Base-by-base conservation (phyloP, 2,113 vertebrate species). In the Lethenteron camtschaticum region DNA sequence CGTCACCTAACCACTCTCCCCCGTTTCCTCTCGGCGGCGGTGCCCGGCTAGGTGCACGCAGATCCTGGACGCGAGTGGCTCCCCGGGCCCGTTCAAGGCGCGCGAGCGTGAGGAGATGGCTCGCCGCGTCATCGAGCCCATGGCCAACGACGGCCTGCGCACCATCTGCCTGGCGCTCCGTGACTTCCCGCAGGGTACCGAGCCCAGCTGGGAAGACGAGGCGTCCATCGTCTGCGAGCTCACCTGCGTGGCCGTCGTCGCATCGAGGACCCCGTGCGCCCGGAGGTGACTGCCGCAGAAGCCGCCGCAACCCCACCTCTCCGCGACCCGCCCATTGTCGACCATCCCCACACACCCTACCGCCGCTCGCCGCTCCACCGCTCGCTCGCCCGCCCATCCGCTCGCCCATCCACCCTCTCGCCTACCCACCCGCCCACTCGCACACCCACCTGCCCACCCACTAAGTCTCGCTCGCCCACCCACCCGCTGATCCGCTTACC, bases 21-120 rank as follows among this genome's bases (percentile, higher is more conserved):
- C 41, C 41, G 41, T 41, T 41, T 41, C 41, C 41, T 41, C 41
- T 41, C 41, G 41, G 41, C 41, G 41, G 41, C 41, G 41, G 41
- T 41, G 41, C 41, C 41, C 41, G 41, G 41, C 41, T 75, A 96
- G 94, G 79, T 99, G 94, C 76, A 88, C 87, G 57, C 80, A 74
- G 58, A 83, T 99, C 78, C 73, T 96, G 78, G 83, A 91, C 71
- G 77, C 82, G 75, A 79, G 82, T 6, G 87, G 92, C 1, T 79
- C 87, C 56, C 24, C 76, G 0, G 75, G 84, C 1, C 3, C 77
- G 10, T 96, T 96, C 79, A 94, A 85, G 77, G 75, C 73, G 1
- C 91, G 89, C 75, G 92, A 96, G 75, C 82, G 87, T 3, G 89
- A 96, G 6, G 87, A 94, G 75, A 92, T 96, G 86, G 85, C 95